A percentile compares a stretch with the other conserved stretches of the same genome.
Evolutionary conservation across 2,888 invertebrate genomes (phyloP).

Genomic region (Automeris io): DNA sequence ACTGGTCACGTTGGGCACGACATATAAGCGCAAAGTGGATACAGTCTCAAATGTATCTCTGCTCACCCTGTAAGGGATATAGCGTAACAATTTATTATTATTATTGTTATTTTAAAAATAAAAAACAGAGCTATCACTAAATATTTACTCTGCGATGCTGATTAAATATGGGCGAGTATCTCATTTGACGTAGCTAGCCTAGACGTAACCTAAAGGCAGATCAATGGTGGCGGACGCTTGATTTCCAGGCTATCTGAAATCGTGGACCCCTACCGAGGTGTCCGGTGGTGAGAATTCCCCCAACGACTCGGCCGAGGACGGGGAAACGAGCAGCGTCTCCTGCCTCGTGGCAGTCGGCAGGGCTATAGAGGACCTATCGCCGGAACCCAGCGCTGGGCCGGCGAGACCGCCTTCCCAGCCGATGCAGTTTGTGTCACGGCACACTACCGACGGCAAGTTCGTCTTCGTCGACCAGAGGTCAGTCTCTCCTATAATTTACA

Average conservation of each 20-base stretch:
- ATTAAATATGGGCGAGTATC: too few relatives aligned
- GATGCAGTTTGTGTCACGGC: slow-evolving; percentile 88
- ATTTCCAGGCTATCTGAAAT: slow-evolving; percentile 85
- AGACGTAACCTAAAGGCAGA: too few relatives aligned
- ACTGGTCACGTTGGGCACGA: too few relatives aligned
- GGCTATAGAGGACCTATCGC: slow-evolving; percentile 78
- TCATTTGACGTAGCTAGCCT: too few relatives aligned
- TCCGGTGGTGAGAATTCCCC: slow-evolving; percentile 81
- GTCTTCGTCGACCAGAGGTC: slow-evolving; percentile 94
- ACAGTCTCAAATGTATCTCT: too few relatives aligned
- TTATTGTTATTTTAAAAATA: too few relatives aligned
- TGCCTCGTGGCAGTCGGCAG: slow-evolving; percentile 94
- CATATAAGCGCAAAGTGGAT: too few relatives aligned
- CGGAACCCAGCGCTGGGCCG: slow-evolving; percentile 27
- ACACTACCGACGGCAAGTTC: slow-evolving; percentile 94
- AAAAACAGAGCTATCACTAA: too few relatives aligned
- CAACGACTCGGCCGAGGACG: slow-evolving; percentile 76
- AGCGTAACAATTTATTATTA: too few relatives aligned
- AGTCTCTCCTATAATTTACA: slow-evolving; percentile 11
- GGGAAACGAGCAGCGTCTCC: slow-evolving; percentile 80
- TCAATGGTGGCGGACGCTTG: background rate
- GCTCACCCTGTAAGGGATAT: too few relatives aligned
- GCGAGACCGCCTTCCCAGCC: slow-evolving; percentile 70
- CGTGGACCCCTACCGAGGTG: slow-evolving; percentile 90
- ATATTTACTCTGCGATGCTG: too few relatives aligned